These are phyloP conservation scores for Lasioglossum figueresi DNA, from an alignment of 2,888 invertebrate genomes.

Conservation along the genomic window DNA sequence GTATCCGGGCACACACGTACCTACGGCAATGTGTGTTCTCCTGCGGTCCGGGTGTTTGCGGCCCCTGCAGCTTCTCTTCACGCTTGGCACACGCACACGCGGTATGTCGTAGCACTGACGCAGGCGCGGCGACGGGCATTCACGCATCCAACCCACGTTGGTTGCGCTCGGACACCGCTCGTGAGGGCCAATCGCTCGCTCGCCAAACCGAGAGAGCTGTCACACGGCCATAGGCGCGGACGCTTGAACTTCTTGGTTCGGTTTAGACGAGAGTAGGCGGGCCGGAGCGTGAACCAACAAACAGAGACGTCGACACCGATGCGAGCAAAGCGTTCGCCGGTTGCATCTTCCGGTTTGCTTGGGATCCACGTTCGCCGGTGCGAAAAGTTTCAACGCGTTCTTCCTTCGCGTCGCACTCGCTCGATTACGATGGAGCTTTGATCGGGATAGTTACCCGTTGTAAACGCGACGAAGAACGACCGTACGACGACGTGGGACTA, in stretches of 20 bases:
- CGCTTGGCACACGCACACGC: slow-evolving; percentile 63
- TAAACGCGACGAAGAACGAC: slow-evolving; percentile 44
- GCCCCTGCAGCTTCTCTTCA: slow-evolving; percentile 66
- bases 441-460: not conserved
- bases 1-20: slow-evolving; percentile 39
- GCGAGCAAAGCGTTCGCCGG: slow-evolving; percentile 44
- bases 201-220: slow-evolving; percentile 50
- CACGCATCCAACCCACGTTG: slow-evolving; percentile 69
- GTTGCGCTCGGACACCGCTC: slow-evolving; percentile 42
- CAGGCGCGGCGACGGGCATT: slow-evolving; percentile 65
- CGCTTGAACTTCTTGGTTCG: slow-evolving; percentile 27
- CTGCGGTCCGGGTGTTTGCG: slow-evolving; percentile 51
- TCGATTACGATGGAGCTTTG: not conserved
- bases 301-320: slow-evolving; percentile 52
- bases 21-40: slow-evolving; percentile 59
- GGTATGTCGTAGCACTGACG: slow-evolving; percentile 62
- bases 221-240: slow-evolving; percentile 57
- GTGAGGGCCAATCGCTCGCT: slow-evolving; percentile 41
- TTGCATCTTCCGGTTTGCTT: slow-evolving; percentile 44
- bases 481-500: slow-evolving; percentile 52
- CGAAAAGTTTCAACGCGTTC: not conserved
- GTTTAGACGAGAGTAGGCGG: slow-evolving; percentile 17
- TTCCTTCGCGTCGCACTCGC: not conserved
- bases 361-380: not conserved
- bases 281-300: slow-evolving; percentile 6